Evolutionary conservation across 2,888 invertebrate genomes (phyloP).

Genomic region (Gnatocerus cornutus): DNA sequence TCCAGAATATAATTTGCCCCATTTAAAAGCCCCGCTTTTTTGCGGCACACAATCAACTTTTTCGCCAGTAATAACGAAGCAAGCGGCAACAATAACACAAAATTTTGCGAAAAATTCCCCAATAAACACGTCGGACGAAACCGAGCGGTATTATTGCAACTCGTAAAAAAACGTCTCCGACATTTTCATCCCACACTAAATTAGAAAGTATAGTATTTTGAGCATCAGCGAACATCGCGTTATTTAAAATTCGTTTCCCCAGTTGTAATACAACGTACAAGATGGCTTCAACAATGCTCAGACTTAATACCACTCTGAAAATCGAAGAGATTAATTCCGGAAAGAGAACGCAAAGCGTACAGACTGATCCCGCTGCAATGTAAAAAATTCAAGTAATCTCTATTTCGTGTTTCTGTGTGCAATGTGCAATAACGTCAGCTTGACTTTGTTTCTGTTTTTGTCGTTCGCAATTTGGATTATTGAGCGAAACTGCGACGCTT

Average conservation of each 20-base stretch:
- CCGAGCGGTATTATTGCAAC: constrained; percentile 1
- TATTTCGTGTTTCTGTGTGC: constrained; percentile 5
- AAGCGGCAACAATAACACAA: neutral
- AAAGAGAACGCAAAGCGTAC: constrained; percentile 2
- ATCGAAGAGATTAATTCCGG: constrained; percentile 22
- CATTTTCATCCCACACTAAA: constrained; percentile 17
- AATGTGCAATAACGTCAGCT: constrained; percentile 1
- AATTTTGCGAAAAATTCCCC: constrained; percentile 10
- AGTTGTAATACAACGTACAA: constrained; percentile 4
- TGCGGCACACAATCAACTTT: neutral
- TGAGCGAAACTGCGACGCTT: constrained; percentile 1
- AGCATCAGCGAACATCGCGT: constrained; percentile 3
- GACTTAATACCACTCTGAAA: constrained; percentile 5
- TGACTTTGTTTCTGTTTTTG: constrained; percentile 3
- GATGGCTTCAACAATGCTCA: neutral
- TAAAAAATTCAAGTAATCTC: constrained; percentile 16
- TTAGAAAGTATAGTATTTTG: constrained; percentile 17
- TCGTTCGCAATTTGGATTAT: constrained; percentile 4
- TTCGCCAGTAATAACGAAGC: constrained; percentile 1
- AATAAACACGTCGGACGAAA: constrained; percentile 8
- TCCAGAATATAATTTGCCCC: neutral
- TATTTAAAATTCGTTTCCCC: constrained; percentile 7
- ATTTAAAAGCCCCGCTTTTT: neutral
- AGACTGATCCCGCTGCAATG: constrained; percentile 13
- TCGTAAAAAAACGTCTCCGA: constrained; percentile 14